Percentiles rank a stretch among this genome's conserved stretches.
Evolutionary conservation across 2,113 vertebrate genomes (phyloP).

Genomic region (Panthera leo): DNA sequence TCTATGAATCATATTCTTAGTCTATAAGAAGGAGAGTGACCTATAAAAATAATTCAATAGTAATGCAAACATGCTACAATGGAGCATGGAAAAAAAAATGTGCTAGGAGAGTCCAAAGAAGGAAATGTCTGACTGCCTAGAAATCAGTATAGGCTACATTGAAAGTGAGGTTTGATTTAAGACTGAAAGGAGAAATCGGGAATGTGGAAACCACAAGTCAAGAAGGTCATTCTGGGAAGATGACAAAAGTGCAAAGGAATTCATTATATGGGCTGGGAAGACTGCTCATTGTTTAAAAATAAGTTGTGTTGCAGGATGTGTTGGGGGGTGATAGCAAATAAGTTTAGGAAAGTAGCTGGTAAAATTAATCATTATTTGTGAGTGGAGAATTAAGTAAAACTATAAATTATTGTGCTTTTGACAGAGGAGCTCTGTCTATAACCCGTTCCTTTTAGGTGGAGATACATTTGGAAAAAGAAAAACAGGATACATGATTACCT

Average conservation of each 20-base stretch:
- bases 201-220: background rate
- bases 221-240: background rate
- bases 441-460: constrained; percentile 6
- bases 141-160: background rate
- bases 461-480: constrained; percentile 11
- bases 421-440: background rate
- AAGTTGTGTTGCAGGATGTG: background rate
- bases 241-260: background rate
- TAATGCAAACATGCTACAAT: background rate
- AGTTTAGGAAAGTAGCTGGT: background rate
- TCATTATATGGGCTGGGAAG: background rate
- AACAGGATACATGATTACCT: constrained; percentile 25
- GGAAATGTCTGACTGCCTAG: background rate
- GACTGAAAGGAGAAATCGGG: background rate
- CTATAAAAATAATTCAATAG: background rate
- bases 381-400: background rate
- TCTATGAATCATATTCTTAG: background rate
- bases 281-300: background rate
- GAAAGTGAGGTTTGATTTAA: background rate
- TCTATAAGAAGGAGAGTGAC: background rate
- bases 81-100: background rate
- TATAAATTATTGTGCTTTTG: background rate
- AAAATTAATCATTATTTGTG: background rate
- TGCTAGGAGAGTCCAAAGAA: background rate
- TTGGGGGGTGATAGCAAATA: background rate